Evolutionary conservation across 1,140 invertebrate species (phyloP), one percentile per base, ranked within the genome.

Genomic region (Procambarus clarkii): DNA sequence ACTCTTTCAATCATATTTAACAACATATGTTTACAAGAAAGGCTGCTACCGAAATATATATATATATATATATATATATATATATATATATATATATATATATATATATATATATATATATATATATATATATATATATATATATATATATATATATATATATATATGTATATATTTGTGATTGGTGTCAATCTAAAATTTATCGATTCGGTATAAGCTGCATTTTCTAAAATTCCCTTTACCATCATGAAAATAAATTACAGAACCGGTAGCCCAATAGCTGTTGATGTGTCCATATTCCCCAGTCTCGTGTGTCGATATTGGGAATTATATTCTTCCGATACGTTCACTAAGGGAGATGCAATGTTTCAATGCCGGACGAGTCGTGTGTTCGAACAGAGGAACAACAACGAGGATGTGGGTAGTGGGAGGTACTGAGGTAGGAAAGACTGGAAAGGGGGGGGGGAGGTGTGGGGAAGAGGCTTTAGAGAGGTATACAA

Each of bases 341-440:
- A 80, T 80, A 50, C 45, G 13, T 50, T 80, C 78, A 80, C 48
- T 80, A 15, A 48, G 78, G 44, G 50, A 48, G 78, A 80, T 80
- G 78, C 78, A 80, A 80, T 80, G 78, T 80, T 80, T 80, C 78
- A 80, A 80, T 48, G 44, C n/a, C 78, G 13, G 78, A 3, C 18
- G 60, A 15, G 60, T 64, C 7, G 11, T 54, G 7, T 11, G 50
- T 3, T 54, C 50, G n/a, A n/a, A n/a, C n/a, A n/a, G n/a, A n/a
- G n/a, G n/a, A n/a, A n/a, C n/a, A n/a, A n/a, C n/a, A n/a, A n/a
- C n/a, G n/a, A n/a, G n/a, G n/a, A n/a, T n/a, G n/a, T n/a, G n/a
- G n/a, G n/a, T n/a, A n/a, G n/a, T n/a, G n/a, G n/a, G n/a, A n/a
- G n/a, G n/a, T n/a, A n/a, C n/a, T n/a, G n/a, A n/a, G n/a, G n/a